Evolutionary conservation across 2,888 invertebrate species (phyloP), one percentile per base, ranked within the genome.

Genomic region (Odontothrips loti): DNA sequence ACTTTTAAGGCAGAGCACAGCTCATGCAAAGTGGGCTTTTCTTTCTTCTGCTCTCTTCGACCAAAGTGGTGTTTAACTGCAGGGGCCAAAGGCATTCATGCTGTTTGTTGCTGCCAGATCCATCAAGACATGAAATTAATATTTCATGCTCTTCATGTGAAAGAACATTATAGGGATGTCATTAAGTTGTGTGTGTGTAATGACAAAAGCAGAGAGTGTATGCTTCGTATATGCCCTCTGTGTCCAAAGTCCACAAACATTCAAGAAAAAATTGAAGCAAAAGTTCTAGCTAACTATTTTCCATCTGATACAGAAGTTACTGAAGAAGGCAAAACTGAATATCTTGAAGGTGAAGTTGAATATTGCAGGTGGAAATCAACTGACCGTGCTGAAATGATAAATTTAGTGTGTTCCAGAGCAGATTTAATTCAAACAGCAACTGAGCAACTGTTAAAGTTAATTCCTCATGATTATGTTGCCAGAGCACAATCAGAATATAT

Each of bases 81-180:
- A 29, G 79, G 79, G 34, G 47, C 79, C 20, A 27, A n/a, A 80
- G 80, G 79, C 20, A 79, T 48, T 79, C 80, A 80, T 34, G 29
- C 29, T 12, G 79, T 79, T 27, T 78, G 80, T 47, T 12, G 79
- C 12, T 80, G 43, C 78, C 47, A 1, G 17, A 47, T 29, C 9
- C 23, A 81, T 23, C 79, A 79, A 47, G n/a, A 79, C 10, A 2
- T 47, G 3, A 4, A 81, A 81, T 47, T 81, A 10, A 4, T 43
- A 43, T 10, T 79, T 1, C 12, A 81, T 20, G 20, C 68, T n/a
- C 68, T 68, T 11, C 68, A 68, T 23, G 23, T 68, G 11, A 68
- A 68, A 68, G 68, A 68, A n/a, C 68, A 68, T 23, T 68, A 23
- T 23, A 68, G 68, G 23, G 68, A 68, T n/a, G 6, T 68, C n/a